phyloP scores from a whole-genome alignment of 2,888 invertebrate genomes.

The Dendrolimus pini region DNA sequence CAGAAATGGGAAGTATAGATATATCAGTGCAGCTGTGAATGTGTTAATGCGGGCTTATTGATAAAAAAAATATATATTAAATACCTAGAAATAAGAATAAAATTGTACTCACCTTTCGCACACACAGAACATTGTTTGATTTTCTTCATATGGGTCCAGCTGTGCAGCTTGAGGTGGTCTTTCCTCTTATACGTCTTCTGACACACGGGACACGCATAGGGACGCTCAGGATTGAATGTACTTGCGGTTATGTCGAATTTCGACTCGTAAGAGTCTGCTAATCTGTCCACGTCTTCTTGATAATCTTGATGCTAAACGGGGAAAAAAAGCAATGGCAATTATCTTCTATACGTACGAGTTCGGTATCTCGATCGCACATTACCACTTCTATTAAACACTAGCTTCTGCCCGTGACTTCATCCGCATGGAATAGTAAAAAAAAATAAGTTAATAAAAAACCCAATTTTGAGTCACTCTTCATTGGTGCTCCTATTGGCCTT shows the following conservation, averaged over 20 bases:
- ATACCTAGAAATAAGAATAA: neutral
- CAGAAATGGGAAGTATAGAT: too few species aligned
- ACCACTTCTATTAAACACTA: too few species aligned
- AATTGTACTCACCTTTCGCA: conserved; percentile 71
- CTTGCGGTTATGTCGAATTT: neutral
- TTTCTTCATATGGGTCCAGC: conserved; percentile 86
- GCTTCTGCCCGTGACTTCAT: too few species aligned
- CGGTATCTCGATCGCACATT: too few species aligned
- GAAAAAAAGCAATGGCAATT: neutral
- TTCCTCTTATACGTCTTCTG: conserved; percentile 86
- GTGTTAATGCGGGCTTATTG: too few species aligned
- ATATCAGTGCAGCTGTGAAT: too few species aligned
- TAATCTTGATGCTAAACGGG: neutral
- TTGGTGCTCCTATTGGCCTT: too few species aligned
- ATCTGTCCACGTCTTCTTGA: neutral
- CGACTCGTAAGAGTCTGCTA: too few species aligned
- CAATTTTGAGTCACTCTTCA: too few species aligned
- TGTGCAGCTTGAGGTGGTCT: conserved; percentile 88
- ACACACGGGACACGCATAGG: conserved; percentile 83
- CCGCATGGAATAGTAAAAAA: too few species aligned
- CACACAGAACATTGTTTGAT: conserved; percentile 85
- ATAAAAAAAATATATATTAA: neutral
- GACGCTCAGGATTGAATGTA: conserved; percentile 69
- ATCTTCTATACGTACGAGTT: neutral
- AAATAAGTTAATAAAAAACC: too few species aligned